Base-by-base conservation (phyloP, 2,797 vertebrate genomes). In the Thaleichthys pacificus region DNA sequence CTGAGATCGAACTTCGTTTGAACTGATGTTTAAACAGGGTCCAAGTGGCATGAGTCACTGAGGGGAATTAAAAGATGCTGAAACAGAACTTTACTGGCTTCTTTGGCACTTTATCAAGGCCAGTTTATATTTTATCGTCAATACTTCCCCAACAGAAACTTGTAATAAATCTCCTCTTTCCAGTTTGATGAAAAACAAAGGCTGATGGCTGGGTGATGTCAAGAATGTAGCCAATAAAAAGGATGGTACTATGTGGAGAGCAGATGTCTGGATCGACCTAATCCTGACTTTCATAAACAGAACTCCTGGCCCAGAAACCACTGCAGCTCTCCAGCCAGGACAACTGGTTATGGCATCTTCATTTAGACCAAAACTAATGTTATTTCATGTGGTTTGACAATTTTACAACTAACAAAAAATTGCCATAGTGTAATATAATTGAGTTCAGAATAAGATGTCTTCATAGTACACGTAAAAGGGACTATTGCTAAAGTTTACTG, bases 261-360 rank as follows among this genome's bases (percentile, higher is more conserved):
- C 51, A 64, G 75, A 72, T 77, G 72, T 26, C 38, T 51, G 3
- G 42, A 68, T 38, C 32, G n/a, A 26, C 38, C 58, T n/a, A 54
- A 74, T 61, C 62, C 71, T 70, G 74, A 67, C 70, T 74, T 72
- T 62, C 65, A 56, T 51, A 2, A 3, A 47, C 21, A 9, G 15
- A 66, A 66, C 38, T 26, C 35, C 12, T 32, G 30, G 19, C 61
- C 19, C 17, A 5, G 19, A 63, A n/a, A 63, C 8, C 61, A 21
- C 17, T 63, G 28, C 17, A 9, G 12, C 11, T 42, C 11, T 42
- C 26, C 26, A 71, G 38, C 6, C 62, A 22, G 11, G 24, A 24
- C 22, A 60, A 26, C 64, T 61, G 35, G 21, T 1, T 38, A 9
- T 42, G 14, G 68, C 5, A 51, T 17, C 57, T 69, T 22, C 24